Conservation (phyloP, 2,888 invertebrate genomes). For the Griposia aprilina region DNA sequence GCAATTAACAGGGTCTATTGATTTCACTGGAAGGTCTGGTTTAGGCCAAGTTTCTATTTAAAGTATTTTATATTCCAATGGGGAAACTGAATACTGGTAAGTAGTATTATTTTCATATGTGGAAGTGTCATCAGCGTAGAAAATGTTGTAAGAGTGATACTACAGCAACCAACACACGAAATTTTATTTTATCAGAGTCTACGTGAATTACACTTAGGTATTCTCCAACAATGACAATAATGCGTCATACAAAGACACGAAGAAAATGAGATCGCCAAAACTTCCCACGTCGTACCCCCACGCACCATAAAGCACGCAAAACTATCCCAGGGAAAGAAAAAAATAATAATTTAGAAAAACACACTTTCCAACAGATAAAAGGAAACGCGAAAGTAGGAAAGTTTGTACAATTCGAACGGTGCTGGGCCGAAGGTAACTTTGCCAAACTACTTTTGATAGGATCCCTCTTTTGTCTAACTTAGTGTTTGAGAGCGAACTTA, state of each 20-base stretch:
- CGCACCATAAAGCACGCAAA: constrained; percentile 81
- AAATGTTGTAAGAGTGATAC: neutral
- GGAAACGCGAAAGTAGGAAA: constrained; percentile 88
- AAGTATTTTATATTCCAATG: neutral
- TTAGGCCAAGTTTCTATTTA: neutral
- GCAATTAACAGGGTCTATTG: constrained; percentile 47
- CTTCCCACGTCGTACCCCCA: constrained; percentile 73
- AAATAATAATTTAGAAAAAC: constrained; percentile 88
- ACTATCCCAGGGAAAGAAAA: constrained; percentile 72
- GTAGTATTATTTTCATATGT: neutral
- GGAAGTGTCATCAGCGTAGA: neutral
- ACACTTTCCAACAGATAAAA: constrained; percentile 87
- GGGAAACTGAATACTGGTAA: neutral
- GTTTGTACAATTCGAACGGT: constrained; percentile 85
- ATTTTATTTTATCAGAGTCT: neutral
- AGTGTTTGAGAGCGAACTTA: constrained; percentile 83
- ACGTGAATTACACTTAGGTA: neutral
- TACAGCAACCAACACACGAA: neutral
- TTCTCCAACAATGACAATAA: constrained; percentile 26
- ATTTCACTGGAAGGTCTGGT: constrained; percentile 13
- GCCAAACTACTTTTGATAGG: constrained; percentile 85
- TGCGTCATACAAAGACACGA: constrained; percentile 26
- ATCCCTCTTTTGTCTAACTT: constrained; percentile 88
- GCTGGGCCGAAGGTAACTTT: constrained; percentile 83
- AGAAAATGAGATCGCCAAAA: constrained; percentile 43